A percentile compares a stretch with the other conserved stretches of the same genome.
Evolutionary conservation across 2,113 vertebrate genomes (phyloP).

Genomic region (Neolamprologus cancellatus): DNA sequence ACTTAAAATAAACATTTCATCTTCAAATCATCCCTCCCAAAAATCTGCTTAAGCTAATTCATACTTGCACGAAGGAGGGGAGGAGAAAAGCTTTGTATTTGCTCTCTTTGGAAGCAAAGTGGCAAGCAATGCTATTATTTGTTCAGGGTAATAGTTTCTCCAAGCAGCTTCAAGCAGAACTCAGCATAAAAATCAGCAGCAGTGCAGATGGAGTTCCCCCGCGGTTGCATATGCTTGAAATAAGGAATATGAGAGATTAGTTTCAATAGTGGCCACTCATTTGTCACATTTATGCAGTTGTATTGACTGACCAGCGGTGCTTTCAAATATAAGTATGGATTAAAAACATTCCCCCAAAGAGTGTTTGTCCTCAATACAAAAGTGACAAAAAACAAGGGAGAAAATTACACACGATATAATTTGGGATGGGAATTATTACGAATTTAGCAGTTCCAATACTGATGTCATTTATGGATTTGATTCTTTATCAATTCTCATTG

Average conservation of each 20-base stretch:
- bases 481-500: background rate
- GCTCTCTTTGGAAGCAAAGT: conserved; percentile 17
- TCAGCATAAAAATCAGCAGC: conserved; percentile 1
- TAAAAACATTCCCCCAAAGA: background rate
- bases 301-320: background rate
- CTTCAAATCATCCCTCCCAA: background rate
- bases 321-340: background rate
- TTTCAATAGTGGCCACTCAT: background rate
- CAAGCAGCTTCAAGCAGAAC: background rate
- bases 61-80: background rate
- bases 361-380: background rate
- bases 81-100: background rate
- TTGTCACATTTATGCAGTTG: background rate
- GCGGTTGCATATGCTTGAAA: background rate
- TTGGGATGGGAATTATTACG: background rate
- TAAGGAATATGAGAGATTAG: background rate
- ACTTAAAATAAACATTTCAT: background rate
- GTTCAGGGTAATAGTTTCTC: conserved; percentile 27
- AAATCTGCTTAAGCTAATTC: background rate
- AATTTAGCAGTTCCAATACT: background rate
- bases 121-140: conserved; percentile 35
- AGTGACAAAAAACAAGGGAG: background rate
- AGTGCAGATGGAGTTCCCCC: background rate
- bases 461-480: background rate
- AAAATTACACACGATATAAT: background rate